phyloP scores from a whole-genome alignment of 2,113 vertebrate species.

The Nibea albiflora region DNA sequence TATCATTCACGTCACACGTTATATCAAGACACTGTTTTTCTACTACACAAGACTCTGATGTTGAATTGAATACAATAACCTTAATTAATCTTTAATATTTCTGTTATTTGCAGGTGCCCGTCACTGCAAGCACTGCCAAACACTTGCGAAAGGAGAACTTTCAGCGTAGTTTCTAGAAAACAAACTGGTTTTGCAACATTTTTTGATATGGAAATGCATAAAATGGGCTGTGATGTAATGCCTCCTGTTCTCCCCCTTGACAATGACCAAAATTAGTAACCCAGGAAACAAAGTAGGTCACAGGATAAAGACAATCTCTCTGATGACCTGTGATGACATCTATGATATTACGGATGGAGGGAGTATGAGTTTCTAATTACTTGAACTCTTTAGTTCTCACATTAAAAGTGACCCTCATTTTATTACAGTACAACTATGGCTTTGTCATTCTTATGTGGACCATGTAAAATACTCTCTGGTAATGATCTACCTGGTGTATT shows the following conservation, averaged over 20 bases:
- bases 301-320: constrained; percentile 50
- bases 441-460: neutral
- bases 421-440: neutral
- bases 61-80: neutral
- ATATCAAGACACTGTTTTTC: neutral
- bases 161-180: neutral
- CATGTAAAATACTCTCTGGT: neutral
- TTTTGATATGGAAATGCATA: constrained; percentile 1
- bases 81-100: neutral
- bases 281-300: constrained; percentile 63
- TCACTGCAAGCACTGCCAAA: neutral
- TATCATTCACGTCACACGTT: neutral
- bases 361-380: constrained; percentile 18
- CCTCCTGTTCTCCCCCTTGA: constrained; percentile 25
- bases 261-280: constrained; percentile 52
- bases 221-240: constrained; percentile 21
- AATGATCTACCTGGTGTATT: neutral
- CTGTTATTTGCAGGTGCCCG: neutral
- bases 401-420: neutral
- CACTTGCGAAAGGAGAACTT: neutral
- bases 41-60: neutral
- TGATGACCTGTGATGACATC: constrained; percentile 50
- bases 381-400: constrained; percentile 14
- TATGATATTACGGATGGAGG: neutral
- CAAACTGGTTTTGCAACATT: neutral